Conservation (phyloP, 2,797 vertebrate species). For the Channa striata region DNA sequence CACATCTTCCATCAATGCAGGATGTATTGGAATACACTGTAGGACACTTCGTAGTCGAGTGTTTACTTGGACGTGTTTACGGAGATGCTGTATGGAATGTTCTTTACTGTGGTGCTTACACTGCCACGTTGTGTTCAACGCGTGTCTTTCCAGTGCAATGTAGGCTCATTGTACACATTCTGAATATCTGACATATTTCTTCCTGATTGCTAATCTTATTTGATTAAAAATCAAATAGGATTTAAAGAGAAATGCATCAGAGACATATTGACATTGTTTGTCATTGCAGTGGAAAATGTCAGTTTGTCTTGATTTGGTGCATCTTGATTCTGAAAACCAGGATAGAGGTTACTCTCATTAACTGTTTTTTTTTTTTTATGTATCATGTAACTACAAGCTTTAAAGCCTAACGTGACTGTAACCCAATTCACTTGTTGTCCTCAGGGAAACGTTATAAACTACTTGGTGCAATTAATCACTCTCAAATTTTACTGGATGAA, state of each 20-base stretch:
- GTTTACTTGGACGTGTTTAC: too few relatives aligned
- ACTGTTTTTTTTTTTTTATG: too few relatives aligned
- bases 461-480: neutral
- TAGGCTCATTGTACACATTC: neutral
- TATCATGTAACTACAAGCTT: neutral
- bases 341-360: too few relatives aligned
- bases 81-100: neutral
- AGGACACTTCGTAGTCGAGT: neutral
- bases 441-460: neutral
- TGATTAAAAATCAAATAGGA: too few relatives aligned
- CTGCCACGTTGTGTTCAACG: neutral
- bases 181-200: too few relatives aligned
- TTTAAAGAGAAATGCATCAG: too few relatives aligned
- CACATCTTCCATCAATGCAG: too few relatives aligned
- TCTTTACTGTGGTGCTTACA: too few relatives aligned
- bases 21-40: too few relatives aligned
- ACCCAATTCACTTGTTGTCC: neutral
- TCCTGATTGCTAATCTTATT: neutral
- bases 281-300: neutral
- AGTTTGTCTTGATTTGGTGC: neutral
- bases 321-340: neutral
- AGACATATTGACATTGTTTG: neutral
- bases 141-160: neutral
- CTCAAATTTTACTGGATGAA: neutral
- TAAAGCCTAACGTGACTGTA: neutral